Evolutionary conservation across 1,140 invertebrate genomes (phyloP).

Genomic region (Drosophila orosa): DNA sequence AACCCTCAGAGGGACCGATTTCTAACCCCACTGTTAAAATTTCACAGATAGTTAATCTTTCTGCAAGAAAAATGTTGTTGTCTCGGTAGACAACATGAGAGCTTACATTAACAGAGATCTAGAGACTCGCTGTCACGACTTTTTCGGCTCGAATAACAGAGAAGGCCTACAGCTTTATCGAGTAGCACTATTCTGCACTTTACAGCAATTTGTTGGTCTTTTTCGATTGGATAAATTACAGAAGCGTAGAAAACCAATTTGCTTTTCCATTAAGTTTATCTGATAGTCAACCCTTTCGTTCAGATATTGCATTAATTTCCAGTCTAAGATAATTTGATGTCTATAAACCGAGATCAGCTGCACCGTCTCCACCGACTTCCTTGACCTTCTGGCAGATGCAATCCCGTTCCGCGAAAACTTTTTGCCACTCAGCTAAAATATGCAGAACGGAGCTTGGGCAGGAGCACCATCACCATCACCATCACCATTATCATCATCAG

Average conservation of each 20-base stretch:
- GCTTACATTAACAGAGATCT: neutral
- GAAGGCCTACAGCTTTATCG: too few relatives aligned
- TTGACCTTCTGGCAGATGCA: slow-evolving; percentile 40
- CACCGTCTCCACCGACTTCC: slow-evolving; percentile 1
- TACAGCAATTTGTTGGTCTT: too few relatives aligned
- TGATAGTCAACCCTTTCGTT: neutral
- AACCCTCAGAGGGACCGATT: too few relatives aligned
- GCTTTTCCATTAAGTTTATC: neutral
- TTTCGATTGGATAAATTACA: too few relatives aligned
- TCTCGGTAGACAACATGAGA: neutral
- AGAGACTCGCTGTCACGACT: neutral
- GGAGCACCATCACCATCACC: neutral
- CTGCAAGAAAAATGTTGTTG: neutral
- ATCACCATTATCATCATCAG: slow-evolving; percentile 23
- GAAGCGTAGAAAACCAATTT: neutral
- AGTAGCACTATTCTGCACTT: too few relatives aligned
- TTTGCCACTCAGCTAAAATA: slow-evolving; percentile 61
- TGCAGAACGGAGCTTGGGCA: slow-evolving; percentile 49
- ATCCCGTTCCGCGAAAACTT: slow-evolving; percentile 34
- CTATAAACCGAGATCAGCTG: neutral
- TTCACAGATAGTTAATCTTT: neutral
- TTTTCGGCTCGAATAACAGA: too few relatives aligned
- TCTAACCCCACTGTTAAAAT: neutral
- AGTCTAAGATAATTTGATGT: neutral
- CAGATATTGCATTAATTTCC: neutral